A percentile compares a stretch with the other conserved stretches of the same genome.
These are phyloP conservation scores for Protomyctophum bolini DNA, from an alignment of 2,113 vertebrate species.

Conservation along the genomic window DNA sequence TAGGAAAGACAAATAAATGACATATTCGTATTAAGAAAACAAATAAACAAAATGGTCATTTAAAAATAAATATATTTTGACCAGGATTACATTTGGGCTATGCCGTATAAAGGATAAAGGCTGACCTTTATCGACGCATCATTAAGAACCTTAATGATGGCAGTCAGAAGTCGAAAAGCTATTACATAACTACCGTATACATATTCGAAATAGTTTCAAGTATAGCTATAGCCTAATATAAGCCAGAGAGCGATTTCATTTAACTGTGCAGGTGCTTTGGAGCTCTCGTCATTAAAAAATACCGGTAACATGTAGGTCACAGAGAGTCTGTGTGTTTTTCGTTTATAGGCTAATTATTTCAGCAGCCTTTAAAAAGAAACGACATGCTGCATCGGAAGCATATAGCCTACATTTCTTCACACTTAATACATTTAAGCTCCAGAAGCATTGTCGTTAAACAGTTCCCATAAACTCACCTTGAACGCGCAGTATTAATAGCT, in stretches of 20 bases:
- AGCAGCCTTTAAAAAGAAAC: not conserved
- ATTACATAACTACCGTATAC: too few species aligned
- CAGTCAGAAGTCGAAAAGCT: too few species aligned
- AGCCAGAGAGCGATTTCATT: not conserved
- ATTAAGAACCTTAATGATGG: too few species aligned
- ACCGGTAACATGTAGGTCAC: not conserved
- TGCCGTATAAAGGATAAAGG: too few species aligned
- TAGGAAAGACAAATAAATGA: too few species aligned
- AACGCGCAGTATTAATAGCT: constrained; percentile 33
- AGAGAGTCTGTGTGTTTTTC: not conserved
- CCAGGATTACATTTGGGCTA: too few species aligned
- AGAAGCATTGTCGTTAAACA: not conserved
- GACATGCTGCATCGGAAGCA: not conserved
- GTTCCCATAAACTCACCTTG: constrained; percentile 58
- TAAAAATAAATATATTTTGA: too few species aligned
- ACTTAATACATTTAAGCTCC: not conserved
- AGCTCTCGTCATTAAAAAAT: not conserved
- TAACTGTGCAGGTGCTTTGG: not conserved
- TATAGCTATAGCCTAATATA: not conserved
- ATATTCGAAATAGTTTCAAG: not conserved
- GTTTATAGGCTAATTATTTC: not conserved
- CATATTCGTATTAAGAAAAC: too few species aligned
- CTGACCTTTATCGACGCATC: too few species aligned
- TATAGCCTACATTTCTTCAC: not conserved
- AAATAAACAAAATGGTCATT: too few species aligned